These are phyloP conservation scores for Coelinius sp. DNA, from an alignment of 2,888 invertebrate species.

Conservation along the genomic window DNA sequence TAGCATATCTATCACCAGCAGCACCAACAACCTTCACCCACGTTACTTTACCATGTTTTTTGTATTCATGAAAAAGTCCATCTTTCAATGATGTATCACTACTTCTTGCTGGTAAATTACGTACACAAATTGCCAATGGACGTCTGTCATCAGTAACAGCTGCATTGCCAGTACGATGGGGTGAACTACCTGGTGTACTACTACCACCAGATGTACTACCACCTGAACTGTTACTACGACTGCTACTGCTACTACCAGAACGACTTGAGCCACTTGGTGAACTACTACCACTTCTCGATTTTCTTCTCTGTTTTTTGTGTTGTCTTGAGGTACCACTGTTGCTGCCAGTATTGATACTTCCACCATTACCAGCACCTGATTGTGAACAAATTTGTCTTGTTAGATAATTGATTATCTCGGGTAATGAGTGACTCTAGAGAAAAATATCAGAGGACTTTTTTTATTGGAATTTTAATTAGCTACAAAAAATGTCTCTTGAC, in stretches of 20 bases:
- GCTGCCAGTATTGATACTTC: slow-evolving; percentile 67
- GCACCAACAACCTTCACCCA: slow-evolving; percentile 95
- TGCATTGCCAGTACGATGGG: slow-evolving; percentile 70
- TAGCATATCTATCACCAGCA: slow-evolving; percentile 91
- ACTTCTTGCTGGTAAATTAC: slow-evolving; percentile 90
- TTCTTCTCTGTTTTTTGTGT: slow-evolving; percentile 68
- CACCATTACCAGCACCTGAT: slow-evolving; percentile 72
- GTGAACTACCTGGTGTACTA: slow-evolving; percentile 75
- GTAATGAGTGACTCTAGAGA: too few species aligned
- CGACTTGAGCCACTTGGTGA: slow-evolving; percentile 72
- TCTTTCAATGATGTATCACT: slow-evolving; percentile 96
- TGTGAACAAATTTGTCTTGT: too few species aligned
- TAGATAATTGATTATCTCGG: slow-evolving; percentile 68
- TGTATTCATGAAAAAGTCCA: slow-evolving; percentile 98
- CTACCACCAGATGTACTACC: slow-evolving; percentile 73
- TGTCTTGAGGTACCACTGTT: slow-evolving; percentile 69
- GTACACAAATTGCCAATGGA: slow-evolving; percentile 91
- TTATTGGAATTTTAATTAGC: too few species aligned
- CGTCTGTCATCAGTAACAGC: slow-evolving; percentile 80
- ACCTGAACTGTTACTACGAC: slow-evolving; percentile 72
- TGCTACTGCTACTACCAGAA: slow-evolving; percentile 73
- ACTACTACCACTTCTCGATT: slow-evolving; percentile 67
- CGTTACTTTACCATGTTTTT: slow-evolving; percentile 97
- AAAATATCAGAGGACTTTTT: too few species aligned
- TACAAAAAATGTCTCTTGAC: too few species aligned